A percentile compares a stretch with the other conserved stretches of the same genome.
Evolutionary conservation across 2,888 invertebrate genomes (phyloP).

Genomic region (Drosophila nr. medialis): DNA sequence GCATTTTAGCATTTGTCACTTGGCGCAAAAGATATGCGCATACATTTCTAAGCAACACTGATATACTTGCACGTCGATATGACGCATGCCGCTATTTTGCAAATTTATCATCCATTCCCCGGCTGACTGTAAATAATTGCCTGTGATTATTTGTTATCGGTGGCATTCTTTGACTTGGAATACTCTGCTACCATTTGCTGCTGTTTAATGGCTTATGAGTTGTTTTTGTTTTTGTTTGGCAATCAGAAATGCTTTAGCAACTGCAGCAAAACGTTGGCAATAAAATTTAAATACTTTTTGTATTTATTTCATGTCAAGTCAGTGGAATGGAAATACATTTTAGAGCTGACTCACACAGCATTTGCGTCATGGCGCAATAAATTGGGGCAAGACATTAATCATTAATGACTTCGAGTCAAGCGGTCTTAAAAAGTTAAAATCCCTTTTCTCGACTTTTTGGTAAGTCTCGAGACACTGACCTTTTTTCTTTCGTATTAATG

Average conservation of each 20-base stretch:
- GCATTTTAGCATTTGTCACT: constrained; percentile 62
- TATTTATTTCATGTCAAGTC: constrained; percentile 23
- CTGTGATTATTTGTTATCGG: constrained; percentile 53
- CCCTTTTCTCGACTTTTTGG: constrained; percentile 17
- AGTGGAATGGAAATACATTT: constrained; percentile 33
- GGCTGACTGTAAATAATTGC: constrained; percentile 63
- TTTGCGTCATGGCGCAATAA: constrained; percentile 14
- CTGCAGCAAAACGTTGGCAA: constrained; percentile 36
- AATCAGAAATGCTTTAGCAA: constrained; percentile 34
- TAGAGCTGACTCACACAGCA: constrained; percentile 26
- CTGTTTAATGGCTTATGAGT: constrained; percentile 43
- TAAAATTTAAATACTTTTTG: constrained; percentile 39
- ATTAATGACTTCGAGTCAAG: constrained; percentile 19
- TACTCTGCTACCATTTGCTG: neutral
- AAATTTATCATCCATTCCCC: constrained; percentile 34
- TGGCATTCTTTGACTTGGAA: constrained; percentile 23
- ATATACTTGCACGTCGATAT: constrained; percentile 31
- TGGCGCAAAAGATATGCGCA: constrained; percentile 50
- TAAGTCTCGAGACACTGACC: neutral
- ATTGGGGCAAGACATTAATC: constrained; percentile 36
- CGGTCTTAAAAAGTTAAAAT: constrained; percentile 2
- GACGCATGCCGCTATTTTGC: constrained; percentile 28
- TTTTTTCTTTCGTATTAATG: constrained; percentile 1
- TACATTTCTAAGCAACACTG: constrained; percentile 29
- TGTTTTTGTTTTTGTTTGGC: constrained; percentile 25